Percentiles rank a stretch among this genome's conserved stretches.
These are phyloP conservation scores for Heteromormyrus szaboi DNA, from an alignment of 2,797 vertebrate genomes.

Conservation along the genomic window DNA sequence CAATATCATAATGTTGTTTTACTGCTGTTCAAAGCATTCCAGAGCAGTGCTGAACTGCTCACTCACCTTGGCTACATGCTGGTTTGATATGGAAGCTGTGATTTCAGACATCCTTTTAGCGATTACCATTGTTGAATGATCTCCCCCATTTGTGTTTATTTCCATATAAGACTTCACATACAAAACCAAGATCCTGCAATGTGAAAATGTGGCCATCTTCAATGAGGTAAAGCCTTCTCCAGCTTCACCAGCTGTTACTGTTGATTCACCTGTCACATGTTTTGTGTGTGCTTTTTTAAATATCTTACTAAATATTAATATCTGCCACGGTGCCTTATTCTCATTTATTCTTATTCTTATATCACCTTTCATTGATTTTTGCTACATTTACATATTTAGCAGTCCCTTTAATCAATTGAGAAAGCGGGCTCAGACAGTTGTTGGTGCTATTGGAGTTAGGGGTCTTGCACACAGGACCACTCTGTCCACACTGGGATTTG, in stretches of 20 bases:
- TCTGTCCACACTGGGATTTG: not conserved
- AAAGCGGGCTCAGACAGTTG: not conserved
- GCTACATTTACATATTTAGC: not conserved
- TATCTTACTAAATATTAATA: not conserved
- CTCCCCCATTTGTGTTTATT: not conserved
- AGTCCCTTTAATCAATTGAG: not conserved
- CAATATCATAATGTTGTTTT: not conserved
- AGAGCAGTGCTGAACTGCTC: not conserved
- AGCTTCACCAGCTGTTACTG: too few species aligned
- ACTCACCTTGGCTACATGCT: not conserved
- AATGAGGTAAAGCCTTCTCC: constrained; percentile 66
- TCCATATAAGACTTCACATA: constrained; percentile 72
- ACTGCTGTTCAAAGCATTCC: not conserved
- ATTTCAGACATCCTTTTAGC: not conserved
- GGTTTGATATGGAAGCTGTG: not conserved
- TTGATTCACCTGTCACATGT: not conserved
- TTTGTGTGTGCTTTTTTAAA: not conserved
- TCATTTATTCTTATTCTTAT: not conserved
- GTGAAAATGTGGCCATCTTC: constrained; percentile 69
- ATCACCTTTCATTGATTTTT: not conserved
- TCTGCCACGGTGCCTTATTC: not conserved
- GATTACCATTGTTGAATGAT: not conserved
- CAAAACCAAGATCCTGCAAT: constrained; percentile 73
- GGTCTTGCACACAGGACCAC: not conserved
- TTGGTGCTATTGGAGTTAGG: not conserved